phyloP scores from a whole-genome alignment of 2,113 vertebrate genomes.

The Phylloscopus whistleri region DNA sequence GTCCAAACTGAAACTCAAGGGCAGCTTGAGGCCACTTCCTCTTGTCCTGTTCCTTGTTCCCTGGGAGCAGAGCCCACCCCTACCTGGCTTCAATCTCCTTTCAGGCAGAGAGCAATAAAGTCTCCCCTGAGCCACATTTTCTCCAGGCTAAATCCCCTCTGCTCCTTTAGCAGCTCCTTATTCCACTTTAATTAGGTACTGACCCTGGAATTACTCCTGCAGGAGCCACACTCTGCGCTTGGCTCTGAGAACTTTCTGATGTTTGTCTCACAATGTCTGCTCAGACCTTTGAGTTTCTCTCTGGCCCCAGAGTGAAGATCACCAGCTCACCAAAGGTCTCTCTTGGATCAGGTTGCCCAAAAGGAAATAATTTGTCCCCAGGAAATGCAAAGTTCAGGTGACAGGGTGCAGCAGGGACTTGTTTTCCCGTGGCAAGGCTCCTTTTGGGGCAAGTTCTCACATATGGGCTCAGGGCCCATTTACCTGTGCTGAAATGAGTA shows the following conservation, averaged over 20 bases:
- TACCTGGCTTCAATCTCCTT: neutral
- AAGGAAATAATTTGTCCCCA: neutral
- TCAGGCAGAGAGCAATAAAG: neutral
- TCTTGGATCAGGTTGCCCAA: fast-evolving
- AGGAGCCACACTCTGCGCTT: neutral
- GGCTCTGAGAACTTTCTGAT: neutral
- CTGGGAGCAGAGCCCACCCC: neutral
- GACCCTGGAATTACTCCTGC: neutral
- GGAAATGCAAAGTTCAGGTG: neutral
- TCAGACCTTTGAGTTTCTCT: neutral
- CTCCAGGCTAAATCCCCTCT: neutral
- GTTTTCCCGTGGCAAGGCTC: neutral
- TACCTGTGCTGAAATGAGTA: neutral
- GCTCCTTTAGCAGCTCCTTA: neutral
- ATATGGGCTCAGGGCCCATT: neutral
- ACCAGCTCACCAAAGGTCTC: neutral
- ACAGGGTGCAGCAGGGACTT: fast-evolving
- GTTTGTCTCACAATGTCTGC: neutral
- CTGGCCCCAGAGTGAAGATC: neutral
- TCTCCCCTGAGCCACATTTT: neutral
- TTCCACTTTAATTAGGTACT: neutral
- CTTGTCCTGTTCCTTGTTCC: neutral
- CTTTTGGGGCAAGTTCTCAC: neutral
- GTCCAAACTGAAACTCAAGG: neutral
- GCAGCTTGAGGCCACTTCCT: neutral